A percentile compares a stretch with the other conserved stretches of the same genome.
phyloP scores from a whole-genome alignment of 2,888 invertebrate species.

The Fragum sueziense region DNA sequence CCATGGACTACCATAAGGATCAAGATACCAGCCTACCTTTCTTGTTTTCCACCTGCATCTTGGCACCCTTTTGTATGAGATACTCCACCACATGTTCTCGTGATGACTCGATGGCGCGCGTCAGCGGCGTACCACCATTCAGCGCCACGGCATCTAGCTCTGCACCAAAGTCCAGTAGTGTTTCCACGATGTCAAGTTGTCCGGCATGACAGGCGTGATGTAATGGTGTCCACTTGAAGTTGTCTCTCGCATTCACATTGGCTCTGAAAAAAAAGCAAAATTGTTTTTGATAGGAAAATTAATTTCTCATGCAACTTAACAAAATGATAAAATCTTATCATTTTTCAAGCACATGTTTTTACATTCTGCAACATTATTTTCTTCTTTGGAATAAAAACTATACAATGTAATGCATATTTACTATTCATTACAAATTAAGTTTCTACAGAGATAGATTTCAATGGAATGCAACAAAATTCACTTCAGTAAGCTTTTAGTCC shows the following conservation, averaged over 20 bases:
- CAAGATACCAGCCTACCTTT: conserved; percentile 73
- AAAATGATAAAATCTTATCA: too few relatives aligned
- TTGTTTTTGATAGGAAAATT: too few relatives aligned
- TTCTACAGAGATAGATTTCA: too few relatives aligned
- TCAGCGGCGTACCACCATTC: conserved; percentile 82
- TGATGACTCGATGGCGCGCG: conserved; percentile 81
- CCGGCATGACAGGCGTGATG: conserved; percentile 82
- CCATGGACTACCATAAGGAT: too few relatives aligned
- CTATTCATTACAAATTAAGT: too few relatives aligned
- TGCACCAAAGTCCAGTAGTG: conserved; percentile 79
- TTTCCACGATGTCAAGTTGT: conserved; percentile 80
- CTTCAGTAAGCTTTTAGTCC: too few relatives aligned
- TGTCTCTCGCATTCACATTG: conserved; percentile 80
- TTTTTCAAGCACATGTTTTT: too few relatives aligned
- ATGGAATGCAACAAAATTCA: too few relatives aligned
- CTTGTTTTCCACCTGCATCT: conserved; percentile 80
- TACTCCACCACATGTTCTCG: conserved; percentile 79
- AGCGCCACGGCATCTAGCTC: conserved; percentile 80
- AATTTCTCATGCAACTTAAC: too few relatives aligned
- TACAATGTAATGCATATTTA: too few relatives aligned
- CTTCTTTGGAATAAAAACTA: too few relatives aligned
- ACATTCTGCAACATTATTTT: not conserved
- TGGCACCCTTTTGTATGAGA: conserved; percentile 80
- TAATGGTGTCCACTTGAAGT: conserved; percentile 83
- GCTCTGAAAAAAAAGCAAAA: conserved; percentile 75